Evolutionary conservation across 2,888 invertebrate genomes (phyloP).

Genomic region (Chrysotoxum bicinctum): DNA sequence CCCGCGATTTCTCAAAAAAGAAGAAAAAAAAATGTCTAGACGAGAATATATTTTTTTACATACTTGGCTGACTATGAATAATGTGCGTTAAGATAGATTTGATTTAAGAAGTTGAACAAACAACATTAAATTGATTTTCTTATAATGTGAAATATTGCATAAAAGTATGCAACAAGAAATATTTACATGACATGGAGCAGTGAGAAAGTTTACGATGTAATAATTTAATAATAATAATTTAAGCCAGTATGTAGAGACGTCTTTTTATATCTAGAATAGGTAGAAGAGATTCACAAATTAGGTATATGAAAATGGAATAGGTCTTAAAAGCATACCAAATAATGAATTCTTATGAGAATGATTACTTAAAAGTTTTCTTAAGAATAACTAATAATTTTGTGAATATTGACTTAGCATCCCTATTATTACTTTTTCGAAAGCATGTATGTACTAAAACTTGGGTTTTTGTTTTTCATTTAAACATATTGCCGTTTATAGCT

Average conservation of each 20-base stretch:
- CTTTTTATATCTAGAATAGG: too few relatives aligned
- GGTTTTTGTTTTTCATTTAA: background rate
- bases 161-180: background rate
- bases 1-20: background rate
- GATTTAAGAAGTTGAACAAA: conserved; percentile 45
- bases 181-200: too few relatives aligned
- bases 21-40: conserved; percentile 46
- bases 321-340: too few relatives aligned
- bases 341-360: too few relatives aligned
- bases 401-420: background rate
- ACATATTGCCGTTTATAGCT: too few relatives aligned
- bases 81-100: conserved; percentile 46
- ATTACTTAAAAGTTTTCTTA: background rate
- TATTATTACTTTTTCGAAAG: too few relatives aligned
- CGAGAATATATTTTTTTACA: background rate
- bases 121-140: background rate
- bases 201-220: too few relatives aligned
- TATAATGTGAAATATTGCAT: background rate
- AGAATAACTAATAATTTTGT: background rate
- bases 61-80: background rate
- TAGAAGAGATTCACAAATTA: too few relatives aligned
- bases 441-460: too few relatives aligned
- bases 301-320: too few relatives aligned
- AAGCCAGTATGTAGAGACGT: too few relatives aligned
- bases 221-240: too few relatives aligned